These are phyloP conservation scores for Andrena minutula DNA, from an alignment of 2,888 invertebrate species.

Conservation along the genomic window DNA sequence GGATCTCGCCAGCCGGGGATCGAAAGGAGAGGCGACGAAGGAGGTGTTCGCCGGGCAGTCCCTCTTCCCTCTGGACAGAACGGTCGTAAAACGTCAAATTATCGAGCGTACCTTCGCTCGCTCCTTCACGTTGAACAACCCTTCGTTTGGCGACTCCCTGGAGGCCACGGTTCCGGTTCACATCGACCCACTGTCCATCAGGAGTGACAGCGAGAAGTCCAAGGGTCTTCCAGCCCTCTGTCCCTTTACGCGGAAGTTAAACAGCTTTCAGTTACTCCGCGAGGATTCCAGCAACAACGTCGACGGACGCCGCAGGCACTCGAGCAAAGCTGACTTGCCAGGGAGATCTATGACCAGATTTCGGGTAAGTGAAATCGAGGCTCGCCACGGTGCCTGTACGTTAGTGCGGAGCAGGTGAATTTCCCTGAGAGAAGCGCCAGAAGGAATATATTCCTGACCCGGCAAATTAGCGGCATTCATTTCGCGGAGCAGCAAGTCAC, in stretches of 20 bases:
- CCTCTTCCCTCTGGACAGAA: conserved; percentile 52
- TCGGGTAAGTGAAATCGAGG: no score
- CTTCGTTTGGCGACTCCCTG: conserved; percentile 42
- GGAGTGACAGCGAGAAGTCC: conserved; percentile 15
- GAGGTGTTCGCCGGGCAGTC: conserved; percentile 35
- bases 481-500: neutral
- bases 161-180: conserved; percentile 36
- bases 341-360: no score
- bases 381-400: no score
- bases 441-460: neutral
- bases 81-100: conserved; percentile 65
- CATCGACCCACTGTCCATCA: conserved; percentile 26
- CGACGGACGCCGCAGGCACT: no score
- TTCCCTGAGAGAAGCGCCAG: neutral
- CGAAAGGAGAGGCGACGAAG: neutral
- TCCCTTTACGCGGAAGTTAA: conserved; percentile 11
- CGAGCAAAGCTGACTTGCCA: no score
- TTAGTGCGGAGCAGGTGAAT: no score
- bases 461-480: conserved; percentile 18
- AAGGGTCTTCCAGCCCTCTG: conserved; percentile 2
- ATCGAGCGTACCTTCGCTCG: conserved; percentile 53
- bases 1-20: conserved; percentile 3
- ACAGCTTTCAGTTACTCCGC: neutral
- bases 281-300: neutral
- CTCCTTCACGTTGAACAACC: conserved; percentile 56